Percentiles rank a stretch among this genome's conserved stretches.
Conservation (phyloP, 2,888 invertebrate genomes). For the Catocala nupta region DNA sequence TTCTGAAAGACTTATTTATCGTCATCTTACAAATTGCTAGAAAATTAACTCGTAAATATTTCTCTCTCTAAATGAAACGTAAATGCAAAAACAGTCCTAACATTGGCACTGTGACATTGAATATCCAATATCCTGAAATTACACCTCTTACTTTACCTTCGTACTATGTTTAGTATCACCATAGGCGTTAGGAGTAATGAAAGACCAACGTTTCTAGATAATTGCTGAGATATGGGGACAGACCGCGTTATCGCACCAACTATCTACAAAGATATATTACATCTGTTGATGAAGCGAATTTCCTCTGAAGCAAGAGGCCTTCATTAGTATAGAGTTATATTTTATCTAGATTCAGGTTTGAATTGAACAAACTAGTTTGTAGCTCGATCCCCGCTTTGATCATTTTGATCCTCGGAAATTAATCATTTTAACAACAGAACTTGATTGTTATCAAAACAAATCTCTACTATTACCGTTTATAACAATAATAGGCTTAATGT, state of each 20-base stretch:
- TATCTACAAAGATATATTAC: slow-evolving; percentile 56
- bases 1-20: too few relatives aligned
- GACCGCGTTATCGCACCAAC: slow-evolving; percentile 56
- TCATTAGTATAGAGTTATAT: slow-evolving; percentile 64
- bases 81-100: too few relatives aligned
- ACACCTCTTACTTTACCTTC: slow-evolving; percentile 14
- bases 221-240: slow-evolving; percentile 60
- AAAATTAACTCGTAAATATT: too few relatives aligned
- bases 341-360: slow-evolving; percentile 60
- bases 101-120: too few relatives aligned
- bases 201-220: slow-evolving; percentile 63
- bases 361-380: slow-evolving; percentile 15
- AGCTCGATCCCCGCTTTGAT: slow-evolving; percentile 13
- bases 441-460: slow-evolving; percentile 26
- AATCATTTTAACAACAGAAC: slow-evolving; percentile 4
- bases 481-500: slow-evolving; percentile 7
- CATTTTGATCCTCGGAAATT: slow-evolving; percentile 13
- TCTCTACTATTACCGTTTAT: slow-evolving; percentile 7
- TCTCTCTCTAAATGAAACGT: too few relatives aligned
- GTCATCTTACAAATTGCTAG: too few relatives aligned
- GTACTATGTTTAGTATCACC: slow-evolving; percentile 30
- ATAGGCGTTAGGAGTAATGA: slow-evolving; percentile 56
- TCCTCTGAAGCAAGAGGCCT: slow-evolving; percentile 37
- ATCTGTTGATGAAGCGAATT: slow-evolving; percentile 44
- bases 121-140: too few relatives aligned